Base-by-base conservation (phyloP, 2,113 vertebrate species). In the Panthera tigris region DNA sequence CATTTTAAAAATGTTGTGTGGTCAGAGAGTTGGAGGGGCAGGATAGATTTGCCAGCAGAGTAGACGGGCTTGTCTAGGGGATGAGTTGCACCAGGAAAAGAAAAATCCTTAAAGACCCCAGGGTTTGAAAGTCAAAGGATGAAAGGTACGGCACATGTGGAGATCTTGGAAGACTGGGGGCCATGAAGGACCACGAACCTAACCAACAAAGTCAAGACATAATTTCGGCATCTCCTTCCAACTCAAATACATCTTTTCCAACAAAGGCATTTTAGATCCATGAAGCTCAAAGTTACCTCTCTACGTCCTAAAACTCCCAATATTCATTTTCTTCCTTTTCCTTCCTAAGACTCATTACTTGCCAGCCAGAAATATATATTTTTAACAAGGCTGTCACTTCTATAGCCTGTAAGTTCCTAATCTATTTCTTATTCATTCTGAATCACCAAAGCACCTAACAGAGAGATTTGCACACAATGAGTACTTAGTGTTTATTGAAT, bases 401-500 rank as follows among this genome's bases (percentile, higher is more conserved):
- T 95, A 15, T 45, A 71, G 71, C 88, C 41, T 74, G 19, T 13
- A 76, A 88, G 71, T 10, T 65, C 27, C 66, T 78, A 45, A 4
- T 68, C 90, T 71, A 18, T 74, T 91, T 90, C 81, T 89, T 86
- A 82, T 66, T 89, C 50, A 27, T 68, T 83, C 73, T 33, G 79
- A 90, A 45, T 86, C 79, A 65, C 84, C 29, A 41, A 66, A 74
- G 48, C 63, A 55, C 52, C 41, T n/a, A 93, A 29, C 39, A 82
- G 52, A 71, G 50, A 89, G 73, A 93, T 84, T 41, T 90, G 31
- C 71, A 71, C 84, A 66, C 66, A 92, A 90, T 41, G n/a, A 94
- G 29, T 85, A n/a, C 65, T 97, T 45, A 31, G 48, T 45, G 90
- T 76, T 91, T 84, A 89, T 41, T 55, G 55, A 94, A 80, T 93